These are phyloP conservation scores for Melinopterus prodromus DNA, from an alignment of 2,888 invertebrate species.

Conservation along the genomic window DNA sequence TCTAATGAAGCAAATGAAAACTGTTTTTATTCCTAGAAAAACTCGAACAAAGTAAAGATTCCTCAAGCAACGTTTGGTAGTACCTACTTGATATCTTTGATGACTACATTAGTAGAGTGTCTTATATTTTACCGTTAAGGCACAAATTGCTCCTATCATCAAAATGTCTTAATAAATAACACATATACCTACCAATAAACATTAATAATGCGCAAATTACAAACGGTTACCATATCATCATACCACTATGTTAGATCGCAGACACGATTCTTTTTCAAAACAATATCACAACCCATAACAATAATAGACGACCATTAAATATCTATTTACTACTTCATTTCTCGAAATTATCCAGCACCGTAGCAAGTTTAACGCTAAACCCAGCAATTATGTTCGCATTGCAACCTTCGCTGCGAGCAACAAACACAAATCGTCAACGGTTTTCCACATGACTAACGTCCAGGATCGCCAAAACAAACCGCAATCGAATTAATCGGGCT, in stretches of 20 bases:
- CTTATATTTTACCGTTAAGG: too few species aligned
- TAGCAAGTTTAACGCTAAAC: background rate
- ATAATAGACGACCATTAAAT: background rate
- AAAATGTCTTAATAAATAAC: background rate
- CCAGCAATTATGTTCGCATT: background rate
- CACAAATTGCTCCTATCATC: too few species aligned
- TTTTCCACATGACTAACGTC: background rate
- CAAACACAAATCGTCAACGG: background rate
- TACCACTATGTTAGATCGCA: background rate
- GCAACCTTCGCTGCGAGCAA: background rate
- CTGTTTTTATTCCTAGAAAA: too few species aligned
- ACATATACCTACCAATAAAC: background rate
- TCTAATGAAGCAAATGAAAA: too few species aligned
- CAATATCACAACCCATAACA: background rate
- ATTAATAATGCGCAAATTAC: background rate
- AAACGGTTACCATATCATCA: background rate
- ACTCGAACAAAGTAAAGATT: too few species aligned
- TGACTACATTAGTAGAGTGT: too few species aligned
- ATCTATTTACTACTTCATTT: background rate
- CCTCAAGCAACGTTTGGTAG: too few species aligned
- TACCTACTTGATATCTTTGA: too few species aligned
- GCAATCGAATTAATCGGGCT: background rate
- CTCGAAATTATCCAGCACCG: background rate
- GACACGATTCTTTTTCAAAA: background rate
- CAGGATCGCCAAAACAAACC: conserved; percentile 4